Evolutionary conservation across 2,888 invertebrate genomes (phyloP).

Genomic region (Melolontha melolontha): DNA sequence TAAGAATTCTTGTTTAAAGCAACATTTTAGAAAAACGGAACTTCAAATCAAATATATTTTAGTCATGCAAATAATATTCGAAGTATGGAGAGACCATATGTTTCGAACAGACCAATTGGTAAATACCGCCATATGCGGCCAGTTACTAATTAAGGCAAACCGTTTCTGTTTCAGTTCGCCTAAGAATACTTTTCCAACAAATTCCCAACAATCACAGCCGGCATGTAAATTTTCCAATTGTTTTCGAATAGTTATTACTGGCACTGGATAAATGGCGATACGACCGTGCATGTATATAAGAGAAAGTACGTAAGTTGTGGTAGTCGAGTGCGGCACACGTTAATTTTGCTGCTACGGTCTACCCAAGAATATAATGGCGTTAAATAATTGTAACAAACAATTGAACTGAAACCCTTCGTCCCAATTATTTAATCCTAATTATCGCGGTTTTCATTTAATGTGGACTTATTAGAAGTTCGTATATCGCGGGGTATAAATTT

Average conservation of each 20-base stretch:
- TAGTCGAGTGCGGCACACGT: not conserved
- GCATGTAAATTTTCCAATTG: slow-evolving; percentile 21
- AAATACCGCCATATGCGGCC: slow-evolving; percentile 25
- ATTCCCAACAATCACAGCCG: slow-evolving; percentile 24
- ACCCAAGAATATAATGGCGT: slow-evolving; percentile 9
- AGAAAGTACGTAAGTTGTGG: not conserved
- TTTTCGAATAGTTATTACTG: slow-evolving; percentile 31
- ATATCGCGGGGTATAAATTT: no score
- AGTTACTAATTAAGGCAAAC: slow-evolving; percentile 32
- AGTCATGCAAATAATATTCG: no score
- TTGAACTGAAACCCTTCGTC: not conserved
- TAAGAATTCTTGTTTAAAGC: no score
- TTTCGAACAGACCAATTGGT: no score
- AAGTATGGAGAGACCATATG: no score
- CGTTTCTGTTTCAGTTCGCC: slow-evolving; percentile 1
- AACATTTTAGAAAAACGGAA: no score
- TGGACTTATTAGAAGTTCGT: not conserved
- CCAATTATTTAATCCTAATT: slow-evolving; percentile 1
- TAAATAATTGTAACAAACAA: slow-evolving; percentile 8
- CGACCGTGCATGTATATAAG: not conserved
- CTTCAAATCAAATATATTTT: no score
- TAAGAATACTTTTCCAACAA: slow-evolving; percentile 34
- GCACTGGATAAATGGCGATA: not conserved
- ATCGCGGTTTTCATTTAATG: not conserved
- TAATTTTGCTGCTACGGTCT: slow-evolving; percentile 6